These are phyloP conservation scores for Frankliniella intonsa DNA, from an alignment of 2,888 invertebrate genomes.

Conservation along the genomic window DNA sequence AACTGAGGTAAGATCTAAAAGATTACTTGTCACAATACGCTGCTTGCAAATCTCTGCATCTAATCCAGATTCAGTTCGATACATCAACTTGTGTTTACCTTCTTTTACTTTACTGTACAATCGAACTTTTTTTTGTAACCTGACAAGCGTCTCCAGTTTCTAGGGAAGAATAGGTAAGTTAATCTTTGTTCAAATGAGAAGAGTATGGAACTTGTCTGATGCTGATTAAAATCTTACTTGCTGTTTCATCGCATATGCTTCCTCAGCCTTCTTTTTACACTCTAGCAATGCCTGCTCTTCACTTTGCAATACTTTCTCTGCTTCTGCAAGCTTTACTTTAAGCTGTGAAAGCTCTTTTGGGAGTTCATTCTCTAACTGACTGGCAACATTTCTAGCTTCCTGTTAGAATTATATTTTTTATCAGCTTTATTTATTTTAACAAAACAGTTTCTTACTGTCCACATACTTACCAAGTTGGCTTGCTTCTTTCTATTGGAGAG, in stretches of 20 bases:
- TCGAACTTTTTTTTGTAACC: slow-evolving; percentile 64
- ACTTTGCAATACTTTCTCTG: slow-evolving; percentile 46
- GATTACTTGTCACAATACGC: slow-evolving; percentile 53
- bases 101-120: slow-evolving; percentile 52
- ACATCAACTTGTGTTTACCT: slow-evolving; percentile 46
- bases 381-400: neutral
- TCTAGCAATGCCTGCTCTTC: slow-evolving; percentile 42
- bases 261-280: neutral
- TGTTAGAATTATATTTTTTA: neutral
- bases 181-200: neutral
- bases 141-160: slow-evolving; percentile 58
- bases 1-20: slow-evolving; percentile 55
- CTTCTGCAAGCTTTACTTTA: slow-evolving; percentile 41
- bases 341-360: neutral
- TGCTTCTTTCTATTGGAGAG: slow-evolving; percentile 55
- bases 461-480: slow-evolving; percentile 47
- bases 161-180: slow-evolving; percentile 39
- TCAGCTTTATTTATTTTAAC: slow-evolving; percentile 7
- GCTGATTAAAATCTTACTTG: neutral
- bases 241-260: slow-evolving; percentile 20
- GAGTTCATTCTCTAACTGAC: neutral
- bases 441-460: slow-evolving; percentile 28
- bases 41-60: slow-evolving; percentile 57
- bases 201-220: neutral
- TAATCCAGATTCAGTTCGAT: slow-evolving; percentile 50